Base-by-base conservation (phyloP, 2,888 invertebrate genomes). In the Oscheius sp. region DNA sequence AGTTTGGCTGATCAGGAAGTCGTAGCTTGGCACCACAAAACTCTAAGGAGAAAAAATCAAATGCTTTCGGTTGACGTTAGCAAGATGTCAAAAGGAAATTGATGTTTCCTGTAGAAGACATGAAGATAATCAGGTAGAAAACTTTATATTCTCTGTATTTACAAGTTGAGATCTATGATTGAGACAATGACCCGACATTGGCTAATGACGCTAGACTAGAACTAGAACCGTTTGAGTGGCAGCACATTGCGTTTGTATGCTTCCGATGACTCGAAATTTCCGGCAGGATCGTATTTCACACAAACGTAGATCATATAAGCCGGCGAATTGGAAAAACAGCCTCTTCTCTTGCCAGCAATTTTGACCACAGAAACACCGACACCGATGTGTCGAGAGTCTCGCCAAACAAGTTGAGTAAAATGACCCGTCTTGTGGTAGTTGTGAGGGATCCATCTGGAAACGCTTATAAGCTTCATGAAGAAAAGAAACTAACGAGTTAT, bases 331-430 rank as follows among this genome's bases (percentile, higher is more conserved):
- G 73, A 59, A 42, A 72, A 79, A 58, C 78, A 83, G 51, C 75
- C 73, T 13, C 70, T 58, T 63, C 76, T 74, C 1, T 48, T 50
- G 4, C 77, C 79, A 32, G 60, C 57, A 35, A 50, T 60, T 3
- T 65, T 57, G 13, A 76, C 71, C 29, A 85, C 80, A 4, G 83
- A 79, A 2, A 87, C 78, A 32, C 86, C 87, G 7, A 87, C 84
- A n/a, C 87, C 87, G 21, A 87, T 80, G 13, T 77, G 73, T 1
- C 80, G 70, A 21, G 84, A 80, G 1, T 80, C 70, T 35, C 78
- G 73, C 87, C 87, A 87, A 42, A 87, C 74, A 42, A 87, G 76
- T 76, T 87, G 87, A 11, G 87, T 86, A 76, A 86, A 87, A 76
- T 87, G 87, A 42, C 87, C 87, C 29, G 80, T 81, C 58, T 79